Conservation (phyloP, 2,888 invertebrate species). For the Dione juno region DNA sequence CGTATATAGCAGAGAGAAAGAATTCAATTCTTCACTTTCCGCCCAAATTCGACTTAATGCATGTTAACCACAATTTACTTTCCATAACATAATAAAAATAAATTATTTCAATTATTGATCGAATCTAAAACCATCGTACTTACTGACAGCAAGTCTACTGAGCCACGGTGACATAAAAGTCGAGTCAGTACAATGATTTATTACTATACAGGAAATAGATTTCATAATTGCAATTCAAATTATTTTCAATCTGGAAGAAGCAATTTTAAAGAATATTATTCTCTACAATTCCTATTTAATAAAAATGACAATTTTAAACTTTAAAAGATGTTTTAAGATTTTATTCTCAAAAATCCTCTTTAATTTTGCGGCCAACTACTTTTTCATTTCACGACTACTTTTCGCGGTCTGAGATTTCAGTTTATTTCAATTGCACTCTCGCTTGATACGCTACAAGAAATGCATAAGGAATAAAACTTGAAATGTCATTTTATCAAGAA, state of each 20-base stretch:
- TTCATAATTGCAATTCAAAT: not conserved
- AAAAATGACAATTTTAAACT: not conserved
- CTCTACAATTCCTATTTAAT: not conserved
- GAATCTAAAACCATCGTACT: too few species aligned
- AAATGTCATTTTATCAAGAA: not conserved
- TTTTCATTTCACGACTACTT: conserved; percentile 17
- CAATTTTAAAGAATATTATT: not conserved
- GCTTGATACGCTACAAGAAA: conserved; percentile 10
- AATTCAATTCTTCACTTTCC: too few species aligned
- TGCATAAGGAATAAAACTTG: conserved; percentile 9
- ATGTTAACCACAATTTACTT: too few species aligned
- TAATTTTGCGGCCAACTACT: conserved; percentile 26
- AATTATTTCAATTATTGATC: too few species aligned
- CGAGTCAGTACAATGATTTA: not conserved
- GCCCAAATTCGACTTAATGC: too few species aligned
- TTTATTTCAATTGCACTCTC: conserved; percentile 26
- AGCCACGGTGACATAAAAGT: not conserved
- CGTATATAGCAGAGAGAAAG: too few species aligned
- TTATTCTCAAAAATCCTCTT: not conserved
- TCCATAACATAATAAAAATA: too few species aligned
- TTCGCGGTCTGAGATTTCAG: conserved; percentile 19
- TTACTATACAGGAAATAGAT: not conserved
- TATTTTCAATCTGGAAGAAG: not conserved
- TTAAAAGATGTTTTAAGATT: not conserved
- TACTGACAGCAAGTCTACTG: too few species aligned